Evolutionary conservation across 92 coral and sea anemone species (phyloP), one percentile per base, ranked within the genome.

Genomic region (Zoanthus sociatus): DNA sequence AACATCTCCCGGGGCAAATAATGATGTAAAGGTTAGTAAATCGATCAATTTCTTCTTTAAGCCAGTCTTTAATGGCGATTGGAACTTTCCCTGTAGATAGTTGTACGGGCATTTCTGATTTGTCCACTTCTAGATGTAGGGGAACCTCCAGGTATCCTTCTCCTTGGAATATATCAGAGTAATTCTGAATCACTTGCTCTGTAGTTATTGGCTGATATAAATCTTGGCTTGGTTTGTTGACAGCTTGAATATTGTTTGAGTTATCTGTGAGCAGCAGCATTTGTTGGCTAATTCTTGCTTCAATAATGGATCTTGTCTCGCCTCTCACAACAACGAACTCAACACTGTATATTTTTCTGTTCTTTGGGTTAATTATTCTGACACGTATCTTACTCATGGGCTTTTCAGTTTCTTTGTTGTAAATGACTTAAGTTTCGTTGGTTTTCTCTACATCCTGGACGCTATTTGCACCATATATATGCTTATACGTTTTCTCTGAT

Each of bases 341-440:
- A 37, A 89, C 84, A 66, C 79, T 88, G 76, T 91, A 91, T n/a
- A 61, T 9, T 75, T 84, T 88, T 44, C 56, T 76, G 86, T 92
- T 92, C 78, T 84, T 88, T 0, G 84, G 92, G 82, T 92, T 92
- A 13, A 88, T 68, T 33, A 92, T 88, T 76, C 82, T 46, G 20
- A 92, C 83, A 17, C 82, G 46, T 53, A 79, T 92, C 90, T 82
- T 88, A 46, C 88, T 90, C 53, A 88, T 4, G 2, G 92, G 92
- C 78, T 88, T 92, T 63, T 87, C 90, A 72, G 88, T 87, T 15
- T 84, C 78, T 82, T 74, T 69, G 79, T 88, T 85, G 63, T 91
- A 91, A 91, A 91, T 84, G 44, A 85, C 86, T 20, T 78, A 68
- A 37, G 17, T 84, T 89, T 71, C 83, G 48, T 37, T 86, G 44